Conservation (phyloP, 1,140 invertebrate genomes). For the Cephus cinctus region DNA sequence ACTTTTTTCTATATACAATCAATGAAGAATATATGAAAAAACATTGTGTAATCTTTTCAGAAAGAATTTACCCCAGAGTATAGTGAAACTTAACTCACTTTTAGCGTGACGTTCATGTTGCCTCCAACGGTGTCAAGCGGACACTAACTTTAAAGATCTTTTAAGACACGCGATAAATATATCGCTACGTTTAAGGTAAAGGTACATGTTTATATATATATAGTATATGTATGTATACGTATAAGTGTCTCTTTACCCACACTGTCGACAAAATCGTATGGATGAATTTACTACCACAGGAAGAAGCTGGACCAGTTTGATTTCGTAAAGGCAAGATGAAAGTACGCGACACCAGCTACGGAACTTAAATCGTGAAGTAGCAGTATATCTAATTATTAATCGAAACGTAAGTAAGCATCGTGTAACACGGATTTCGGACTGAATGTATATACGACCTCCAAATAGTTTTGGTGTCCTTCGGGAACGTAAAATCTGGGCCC, state of each 20-base stretch:
- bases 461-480: no score
- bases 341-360: not conserved
- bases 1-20: not conserved
- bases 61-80: not conserved
- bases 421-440: no score
- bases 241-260: not conserved
- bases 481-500: no score
- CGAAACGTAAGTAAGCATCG: no score
- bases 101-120: not conserved
- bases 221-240: not conserved
- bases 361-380: no score
- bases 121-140: not conserved
- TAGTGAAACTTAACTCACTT: not conserved
- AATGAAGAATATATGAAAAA: not conserved
- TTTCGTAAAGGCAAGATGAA: constrained; percentile 3
- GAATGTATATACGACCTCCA: no score
- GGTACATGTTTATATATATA: not conserved
- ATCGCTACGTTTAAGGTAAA: not conserved
- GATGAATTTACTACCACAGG: not conserved
- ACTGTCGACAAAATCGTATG: not conserved
- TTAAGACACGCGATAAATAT: not conserved
- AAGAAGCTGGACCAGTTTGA: constrained; percentile 6
- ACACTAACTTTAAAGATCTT: not conserved
- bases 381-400: no score
- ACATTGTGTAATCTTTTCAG: not conserved